Conservation (phyloP, 1,140 invertebrate species). For the Forficula auricularia region DNA sequence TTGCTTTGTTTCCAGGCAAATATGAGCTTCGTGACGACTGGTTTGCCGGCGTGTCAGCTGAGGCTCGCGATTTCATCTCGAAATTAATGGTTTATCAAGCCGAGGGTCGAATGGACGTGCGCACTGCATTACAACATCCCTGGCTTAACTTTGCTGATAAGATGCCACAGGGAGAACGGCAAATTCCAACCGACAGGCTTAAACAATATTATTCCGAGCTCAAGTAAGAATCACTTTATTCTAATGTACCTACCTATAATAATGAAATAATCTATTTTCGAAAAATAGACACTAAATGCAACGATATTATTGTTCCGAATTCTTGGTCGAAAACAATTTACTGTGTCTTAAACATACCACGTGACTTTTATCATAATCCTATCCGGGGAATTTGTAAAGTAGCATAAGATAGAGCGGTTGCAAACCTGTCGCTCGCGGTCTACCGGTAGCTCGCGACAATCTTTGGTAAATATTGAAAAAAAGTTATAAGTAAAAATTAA, state of each 20-base stretch:
- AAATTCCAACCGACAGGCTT: constrained; percentile 54
- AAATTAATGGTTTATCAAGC: constrained; percentile 54
- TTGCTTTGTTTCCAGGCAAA: constrained; percentile 29
- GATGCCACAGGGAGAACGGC: constrained; percentile 40
- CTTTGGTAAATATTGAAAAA: too few relatives aligned
- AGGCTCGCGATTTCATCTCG: constrained; percentile 76
- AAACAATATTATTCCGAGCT: constrained; percentile 57
- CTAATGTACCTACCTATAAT: neutral
- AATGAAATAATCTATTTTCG: constrained; percentile 1
- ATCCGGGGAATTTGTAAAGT: too few relatives aligned
- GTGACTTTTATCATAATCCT: too few relatives aligned
- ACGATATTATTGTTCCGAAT: too few relatives aligned
- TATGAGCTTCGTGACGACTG: constrained; percentile 44
- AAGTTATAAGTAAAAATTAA: too few relatives aligned
- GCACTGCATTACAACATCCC: constrained; percentile 60
- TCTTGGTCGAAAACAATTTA: too few relatives aligned
- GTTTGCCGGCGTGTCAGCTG: constrained; percentile 53
- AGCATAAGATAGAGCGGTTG: too few relatives aligned
- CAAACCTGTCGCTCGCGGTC: too few relatives aligned
- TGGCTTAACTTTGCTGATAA: constrained; percentile 64
- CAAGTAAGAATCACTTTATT: constrained; percentile 27
- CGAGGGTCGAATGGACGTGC: constrained; percentile 60
- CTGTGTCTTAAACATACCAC: too few relatives aligned
- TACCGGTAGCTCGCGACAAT: too few relatives aligned
- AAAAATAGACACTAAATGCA: too few relatives aligned